phyloP scores from a whole-genome alignment of 37 sponge, comb jelly and placozoan species.

The Axinella damicornis region DNA sequence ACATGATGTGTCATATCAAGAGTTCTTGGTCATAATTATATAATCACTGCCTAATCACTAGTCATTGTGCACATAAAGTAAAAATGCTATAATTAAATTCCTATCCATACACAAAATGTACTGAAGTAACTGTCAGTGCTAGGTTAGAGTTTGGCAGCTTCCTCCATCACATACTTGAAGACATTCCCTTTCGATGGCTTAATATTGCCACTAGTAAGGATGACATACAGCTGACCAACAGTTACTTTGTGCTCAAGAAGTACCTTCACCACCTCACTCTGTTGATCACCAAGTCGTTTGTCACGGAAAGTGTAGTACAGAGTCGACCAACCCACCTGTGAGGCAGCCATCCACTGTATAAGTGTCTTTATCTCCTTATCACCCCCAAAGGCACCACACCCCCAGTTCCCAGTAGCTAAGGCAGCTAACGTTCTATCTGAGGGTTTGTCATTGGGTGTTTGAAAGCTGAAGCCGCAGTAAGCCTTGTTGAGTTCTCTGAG shows the following conservation, averaged over 20 bases:
- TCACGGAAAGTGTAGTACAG: constrained; percentile 72
- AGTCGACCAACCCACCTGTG: constrained; percentile 45
- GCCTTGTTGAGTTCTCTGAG: constrained; percentile 73
- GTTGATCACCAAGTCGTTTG: constrained; percentile 30
- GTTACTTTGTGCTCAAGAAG: constrained; percentile 60
- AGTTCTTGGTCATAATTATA: not conserved
- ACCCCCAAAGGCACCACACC: too few species aligned
- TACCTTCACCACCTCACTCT: constrained; percentile 18
- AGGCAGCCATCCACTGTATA: constrained; percentile 80
- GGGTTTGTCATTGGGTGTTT: not conserved
- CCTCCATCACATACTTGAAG: constrained; percentile 27
- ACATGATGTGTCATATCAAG: too few species aligned
- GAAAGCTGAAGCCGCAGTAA: constrained; percentile 56
- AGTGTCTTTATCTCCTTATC: constrained; percentile 72
- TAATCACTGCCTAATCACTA: not conserved
- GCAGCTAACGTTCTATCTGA: constrained; percentile 9
- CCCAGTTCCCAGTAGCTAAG: constrained; percentile 89
- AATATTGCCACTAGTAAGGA: constrained; percentile 9
- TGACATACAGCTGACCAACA: constrained; percentile 59
- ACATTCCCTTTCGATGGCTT: not conserved
- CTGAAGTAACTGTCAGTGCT: too few species aligned
- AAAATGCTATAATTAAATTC: not conserved
- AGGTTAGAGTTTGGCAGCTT: too few species aligned
- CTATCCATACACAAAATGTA: too few species aligned
- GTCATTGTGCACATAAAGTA: not conserved